These are phyloP conservation scores for Platyrinchus mystaceus DNA, from an alignment of 2,797 vertebrate species.

Conservation along the genomic window DNA sequence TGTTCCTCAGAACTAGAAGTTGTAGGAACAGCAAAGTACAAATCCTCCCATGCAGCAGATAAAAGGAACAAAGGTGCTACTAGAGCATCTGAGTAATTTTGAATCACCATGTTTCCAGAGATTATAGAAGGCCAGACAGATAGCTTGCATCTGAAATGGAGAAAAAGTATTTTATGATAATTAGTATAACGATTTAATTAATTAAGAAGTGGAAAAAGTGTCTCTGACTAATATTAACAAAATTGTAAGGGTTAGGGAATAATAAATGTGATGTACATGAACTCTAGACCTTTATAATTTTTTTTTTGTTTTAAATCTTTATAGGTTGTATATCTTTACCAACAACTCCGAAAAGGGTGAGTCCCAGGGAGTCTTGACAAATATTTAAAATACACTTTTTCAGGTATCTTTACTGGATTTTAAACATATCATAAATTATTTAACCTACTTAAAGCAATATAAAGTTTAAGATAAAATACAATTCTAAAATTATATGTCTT, in stretches of 20 bases:
- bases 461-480: not conserved
- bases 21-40: not conserved
- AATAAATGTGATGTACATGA: not conserved
- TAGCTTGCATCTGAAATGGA: not conserved
- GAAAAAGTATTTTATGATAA: not conserved
- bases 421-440: not conserved
- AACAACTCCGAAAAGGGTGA: not conserved
- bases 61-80: not conserved
- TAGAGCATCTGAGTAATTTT: not conserved
- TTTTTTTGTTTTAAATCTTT: accelerated
- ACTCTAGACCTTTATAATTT: not conserved
- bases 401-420: not conserved
- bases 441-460: not conserved
- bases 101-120: not conserved
- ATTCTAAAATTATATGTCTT: not conserved
- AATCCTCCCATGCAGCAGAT: not conserved
- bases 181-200: not conserved
- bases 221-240: not conserved
- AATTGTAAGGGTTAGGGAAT: not conserved
- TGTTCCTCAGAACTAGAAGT: not conserved
- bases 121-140: not conserved
- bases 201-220: not conserved
- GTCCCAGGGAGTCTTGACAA: not conserved
- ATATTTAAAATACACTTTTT: not conserved
- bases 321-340: not conserved